Conservation (phyloP, 2,797 vertebrate genomes). For the Sebastes itinus region DNA sequence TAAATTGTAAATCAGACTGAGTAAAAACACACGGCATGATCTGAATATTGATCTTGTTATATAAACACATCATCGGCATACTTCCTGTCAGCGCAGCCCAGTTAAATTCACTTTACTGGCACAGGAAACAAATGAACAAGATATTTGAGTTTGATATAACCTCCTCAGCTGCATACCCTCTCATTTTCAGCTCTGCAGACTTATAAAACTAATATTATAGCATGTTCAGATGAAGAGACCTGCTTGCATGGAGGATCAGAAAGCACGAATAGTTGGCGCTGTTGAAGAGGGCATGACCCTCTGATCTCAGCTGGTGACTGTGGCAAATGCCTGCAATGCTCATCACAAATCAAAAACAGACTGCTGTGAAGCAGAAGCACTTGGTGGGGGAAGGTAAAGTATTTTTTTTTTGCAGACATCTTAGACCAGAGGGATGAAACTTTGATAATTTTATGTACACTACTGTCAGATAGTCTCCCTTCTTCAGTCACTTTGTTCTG, state of each 20-base stretch:
- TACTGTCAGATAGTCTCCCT: neutral
- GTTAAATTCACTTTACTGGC: neutral
- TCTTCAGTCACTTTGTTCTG: neutral
- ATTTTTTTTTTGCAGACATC: neutral
- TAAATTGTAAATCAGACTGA: neutral
- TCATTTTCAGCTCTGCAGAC: neutral
- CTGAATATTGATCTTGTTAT: conserved; percentile 10
- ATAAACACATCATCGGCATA: neutral
- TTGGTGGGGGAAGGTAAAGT: neutral
- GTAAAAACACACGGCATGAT: conserved; percentile 5
- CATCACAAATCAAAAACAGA: neutral
- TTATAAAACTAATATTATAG: neutral
- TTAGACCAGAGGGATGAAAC: neutral
- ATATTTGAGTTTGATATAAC: neutral
- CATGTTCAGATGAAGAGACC: neutral
- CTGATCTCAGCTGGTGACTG: neutral
- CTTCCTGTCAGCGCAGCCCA: neutral
- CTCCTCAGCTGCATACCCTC: neutral
- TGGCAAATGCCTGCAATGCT: neutral
- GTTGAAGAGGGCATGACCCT: neutral
- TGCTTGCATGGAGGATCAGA: neutral
- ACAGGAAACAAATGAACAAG: neutral
- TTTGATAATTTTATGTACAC: neutral
- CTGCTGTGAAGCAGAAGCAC: neutral
- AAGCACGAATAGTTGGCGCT: neutral